Conservation (phyloP, 2,888 invertebrate species). For the Pseudococcus jackbeardsleyi region DNA sequence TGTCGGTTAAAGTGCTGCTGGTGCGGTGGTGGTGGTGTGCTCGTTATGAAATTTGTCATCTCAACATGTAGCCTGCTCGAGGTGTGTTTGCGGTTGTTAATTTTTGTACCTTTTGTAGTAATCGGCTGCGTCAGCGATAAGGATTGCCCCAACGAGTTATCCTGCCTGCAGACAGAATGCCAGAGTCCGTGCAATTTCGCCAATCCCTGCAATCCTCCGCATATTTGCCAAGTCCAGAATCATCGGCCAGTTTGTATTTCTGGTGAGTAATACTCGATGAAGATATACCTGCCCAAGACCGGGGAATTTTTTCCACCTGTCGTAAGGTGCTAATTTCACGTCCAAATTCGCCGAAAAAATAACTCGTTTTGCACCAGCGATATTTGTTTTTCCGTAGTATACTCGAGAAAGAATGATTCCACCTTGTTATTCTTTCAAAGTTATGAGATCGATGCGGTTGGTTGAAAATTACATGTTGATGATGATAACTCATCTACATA, state of each 20-base stretch:
- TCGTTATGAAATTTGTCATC: slow-evolving; percentile 64
- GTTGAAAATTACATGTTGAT: neutral
- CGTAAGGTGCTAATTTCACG: too few relatives aligned
- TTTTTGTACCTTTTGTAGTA: slow-evolving; percentile 73
- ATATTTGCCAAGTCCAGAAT: slow-evolving; percentile 85
- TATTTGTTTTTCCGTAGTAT: too few relatives aligned
- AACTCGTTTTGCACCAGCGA: neutral
- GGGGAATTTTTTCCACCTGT: too few relatives aligned
- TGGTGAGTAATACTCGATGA: slow-evolving; percentile 73
- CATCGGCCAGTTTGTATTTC: slow-evolving; percentile 88
- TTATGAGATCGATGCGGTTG: neutral
- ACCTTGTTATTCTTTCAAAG: neutral
- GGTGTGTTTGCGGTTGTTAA: slow-evolving; percentile 34
- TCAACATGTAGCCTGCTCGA: slow-evolving; percentile 42
- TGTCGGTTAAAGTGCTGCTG: slow-evolving; percentile 46
- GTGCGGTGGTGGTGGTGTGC: slow-evolving; percentile 47
- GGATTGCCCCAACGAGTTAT: slow-evolving; percentile 83
- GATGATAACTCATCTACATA: neutral
- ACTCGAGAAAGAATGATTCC: neutral
- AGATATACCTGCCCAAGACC: neutral
- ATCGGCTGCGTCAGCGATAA: slow-evolving; percentile 84
- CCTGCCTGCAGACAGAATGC: slow-evolving; percentile 85
- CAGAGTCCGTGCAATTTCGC: slow-evolving; percentile 84
- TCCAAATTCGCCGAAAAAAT: neutral
- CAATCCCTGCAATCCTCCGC: slow-evolving; percentile 81